These are phyloP conservation scores for Carabus problematicus DNA, from an alignment of 2,888 invertebrate genomes.

Conservation along the genomic window DNA sequence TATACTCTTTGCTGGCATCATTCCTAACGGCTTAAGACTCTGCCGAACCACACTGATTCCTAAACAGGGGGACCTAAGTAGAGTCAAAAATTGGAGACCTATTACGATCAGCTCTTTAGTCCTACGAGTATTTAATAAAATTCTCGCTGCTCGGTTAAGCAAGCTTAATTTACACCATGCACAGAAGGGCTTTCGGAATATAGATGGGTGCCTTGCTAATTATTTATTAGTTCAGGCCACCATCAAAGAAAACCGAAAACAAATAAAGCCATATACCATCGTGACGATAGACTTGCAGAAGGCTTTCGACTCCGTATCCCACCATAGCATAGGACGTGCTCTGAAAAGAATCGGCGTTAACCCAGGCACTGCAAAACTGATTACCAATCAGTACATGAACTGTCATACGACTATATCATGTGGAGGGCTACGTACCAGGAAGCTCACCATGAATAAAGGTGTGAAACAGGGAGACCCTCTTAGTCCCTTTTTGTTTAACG, in stretches of 20 bases:
- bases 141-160: no score
- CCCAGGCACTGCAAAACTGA: not conserved
- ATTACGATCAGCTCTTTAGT: no score
- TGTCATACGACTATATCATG: not conserved
- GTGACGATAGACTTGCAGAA: conserved; percentile 7
- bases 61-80: no score
- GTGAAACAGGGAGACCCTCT: conserved; percentile 10
- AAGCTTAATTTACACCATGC: no score
- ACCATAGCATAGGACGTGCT: not conserved
- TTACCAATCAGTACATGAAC: not conserved
- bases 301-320: conserved; percentile 1
- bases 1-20: no score
- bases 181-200: no score
- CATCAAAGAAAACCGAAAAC: not conserved
- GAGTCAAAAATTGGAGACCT: no score
- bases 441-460: not conserved
- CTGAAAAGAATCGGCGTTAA: not conserved
- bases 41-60: no score
- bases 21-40: no score
- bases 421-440: not conserved
- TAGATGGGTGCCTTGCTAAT: conserved; percentile 12
- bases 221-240: not conserved
- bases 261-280: not conserved
- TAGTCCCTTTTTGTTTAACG: not conserved
- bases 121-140: no score